Evolutionary conservation across 2,888 invertebrate species (phyloP).

Genomic region (Oxyscelio sp.): DNA sequence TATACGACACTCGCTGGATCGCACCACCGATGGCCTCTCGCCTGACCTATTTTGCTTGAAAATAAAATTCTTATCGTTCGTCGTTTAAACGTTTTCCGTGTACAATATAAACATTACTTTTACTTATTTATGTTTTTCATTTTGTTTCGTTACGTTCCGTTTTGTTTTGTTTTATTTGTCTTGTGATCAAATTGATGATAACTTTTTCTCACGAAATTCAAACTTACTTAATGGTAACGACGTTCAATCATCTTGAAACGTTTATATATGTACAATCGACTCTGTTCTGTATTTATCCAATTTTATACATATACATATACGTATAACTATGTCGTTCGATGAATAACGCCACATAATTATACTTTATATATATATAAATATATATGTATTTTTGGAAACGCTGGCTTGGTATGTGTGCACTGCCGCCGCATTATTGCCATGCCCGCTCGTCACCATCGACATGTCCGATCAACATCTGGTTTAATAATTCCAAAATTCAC

Average conservation of each 20-base stretch:
- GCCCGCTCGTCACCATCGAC: conserved; percentile 67
- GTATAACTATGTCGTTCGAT: conserved; percentile 67
- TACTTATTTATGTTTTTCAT: conserved; percentile 37
- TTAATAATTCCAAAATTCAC: conserved; percentile 74
- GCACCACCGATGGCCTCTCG: conserved; percentile 79
- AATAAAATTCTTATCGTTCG: conserved; percentile 70
- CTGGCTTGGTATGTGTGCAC: conserved; percentile 86
- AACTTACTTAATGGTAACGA: conserved; percentile 39
- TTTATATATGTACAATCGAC: conserved; percentile 60
- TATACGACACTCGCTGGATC: conserved; percentile 79
- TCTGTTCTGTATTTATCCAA: conserved; percentile 63
- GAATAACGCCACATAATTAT: conserved; percentile 25
- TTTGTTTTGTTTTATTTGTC: too few relatives aligned
- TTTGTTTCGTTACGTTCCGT: too few relatives aligned
- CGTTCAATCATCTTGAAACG: conserved; percentile 55
- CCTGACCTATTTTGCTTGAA: conserved; percentile 76
- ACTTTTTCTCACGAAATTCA: conserved; percentile 7
- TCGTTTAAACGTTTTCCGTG: conserved; percentile 53
- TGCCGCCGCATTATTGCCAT: conserved; percentile 85
- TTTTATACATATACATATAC: conserved; percentile 72
- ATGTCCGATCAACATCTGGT: conserved; percentile 76
- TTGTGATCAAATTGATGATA: conserved; percentile 26
- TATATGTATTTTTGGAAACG: conserved; percentile 81
- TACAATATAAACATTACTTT: conserved; percentile 17
- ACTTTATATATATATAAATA: conserved; percentile 28